These are phyloP conservation scores for Coccyzus lansbergi DNA, from an alignment of 2,797 vertebrate species.

Conservation along the genomic window DNA sequence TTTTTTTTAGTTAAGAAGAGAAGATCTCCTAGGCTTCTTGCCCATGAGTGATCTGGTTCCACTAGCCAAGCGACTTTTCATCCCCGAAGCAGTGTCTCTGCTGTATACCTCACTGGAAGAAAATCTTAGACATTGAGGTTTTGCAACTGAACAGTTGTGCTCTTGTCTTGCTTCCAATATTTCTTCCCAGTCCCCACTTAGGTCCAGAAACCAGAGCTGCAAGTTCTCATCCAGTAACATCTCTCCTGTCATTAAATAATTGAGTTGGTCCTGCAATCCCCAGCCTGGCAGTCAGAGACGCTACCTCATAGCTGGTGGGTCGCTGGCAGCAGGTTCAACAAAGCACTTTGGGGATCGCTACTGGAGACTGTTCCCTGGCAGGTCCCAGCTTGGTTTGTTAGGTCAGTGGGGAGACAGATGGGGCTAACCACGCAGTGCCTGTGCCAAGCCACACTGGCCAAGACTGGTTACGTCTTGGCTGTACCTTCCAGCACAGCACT, in stretches of 20 bases:
- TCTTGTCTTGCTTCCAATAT: constrained; percentile 30
- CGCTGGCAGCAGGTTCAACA: constrained; percentile 33
- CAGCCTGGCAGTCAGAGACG: constrained; percentile 49
- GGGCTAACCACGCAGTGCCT: background rate
- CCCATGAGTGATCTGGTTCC: background rate
- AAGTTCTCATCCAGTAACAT: constrained; percentile 23
- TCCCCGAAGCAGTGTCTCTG: background rate
- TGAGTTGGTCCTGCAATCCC: constrained; percentile 33
- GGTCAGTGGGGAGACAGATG: constrained; percentile 51
- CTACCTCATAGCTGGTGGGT: constrained; percentile 70
- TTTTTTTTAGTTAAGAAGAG: background rate
- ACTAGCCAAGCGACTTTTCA: background rate
- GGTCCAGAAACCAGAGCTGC: constrained; percentile 35
- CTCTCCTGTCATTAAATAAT: constrained; percentile 69
- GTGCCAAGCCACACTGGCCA: constrained; percentile 39
- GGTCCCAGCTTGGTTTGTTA: constrained; percentile 66
- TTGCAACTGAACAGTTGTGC: background rate
- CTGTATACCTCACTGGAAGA: background rate
- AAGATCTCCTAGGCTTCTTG: background rate
- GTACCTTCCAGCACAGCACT: background rate
- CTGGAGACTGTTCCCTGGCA: constrained; percentile 58
- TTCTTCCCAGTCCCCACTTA: constrained; percentile 5
- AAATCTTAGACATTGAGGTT: background rate
- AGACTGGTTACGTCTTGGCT: background rate
- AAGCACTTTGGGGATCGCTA: background rate